Base-by-base conservation (phyloP, 2,797 vertebrate genomes). In the Oreonectes daqikongensis region DNA sequence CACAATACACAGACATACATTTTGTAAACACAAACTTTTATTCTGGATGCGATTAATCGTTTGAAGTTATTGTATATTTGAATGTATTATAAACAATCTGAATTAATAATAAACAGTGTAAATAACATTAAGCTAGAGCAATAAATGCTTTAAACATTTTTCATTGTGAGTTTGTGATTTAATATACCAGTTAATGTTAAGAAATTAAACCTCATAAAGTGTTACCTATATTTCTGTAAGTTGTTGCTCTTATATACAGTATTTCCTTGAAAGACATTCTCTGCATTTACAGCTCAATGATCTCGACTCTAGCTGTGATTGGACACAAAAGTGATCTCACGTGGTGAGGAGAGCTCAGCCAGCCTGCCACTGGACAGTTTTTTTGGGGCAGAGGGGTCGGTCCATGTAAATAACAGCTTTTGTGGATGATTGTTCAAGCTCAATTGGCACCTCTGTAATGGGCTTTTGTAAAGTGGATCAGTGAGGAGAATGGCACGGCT, bases 401-500 rank as follows among this genome's bases (percentile, higher is more conserved):
- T 69, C 57, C 59, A 57, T 68, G 72, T 72, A 61, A 77, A 44
- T 69, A 64, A 82, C 84, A 71, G 72, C 70, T 70, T 84, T 91
- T 92, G 87, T 90, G 81, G 86, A 70, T 79, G 50, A 90, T 90
- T 90, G 86, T 90, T 91, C 84, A 87, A 87, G 88, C 85, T 90
- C 89, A 90, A 85, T 89, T 89, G 88, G 77, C 84, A 85, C 83
- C 86, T 88, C 85, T 85, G 85, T 86, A 85, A 84, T 77, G 71
- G 67, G 0, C 85, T 87, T 91, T 92, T 93, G 89, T 92, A 69
- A 22, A 65, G 35, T 82, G 85, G 89, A 92, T 91, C 88, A 88
- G 84, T 67, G 75, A 73, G 80, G 85, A 92, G 86, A 93, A 92
- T 91, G 84, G 79, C 73, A 75, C 79, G 84, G 86, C 86, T 89